These are phyloP conservation scores for Pagetopsis macropterus DNA, from an alignment of 2,797 vertebrate species.

Conservation along the genomic window DNA sequence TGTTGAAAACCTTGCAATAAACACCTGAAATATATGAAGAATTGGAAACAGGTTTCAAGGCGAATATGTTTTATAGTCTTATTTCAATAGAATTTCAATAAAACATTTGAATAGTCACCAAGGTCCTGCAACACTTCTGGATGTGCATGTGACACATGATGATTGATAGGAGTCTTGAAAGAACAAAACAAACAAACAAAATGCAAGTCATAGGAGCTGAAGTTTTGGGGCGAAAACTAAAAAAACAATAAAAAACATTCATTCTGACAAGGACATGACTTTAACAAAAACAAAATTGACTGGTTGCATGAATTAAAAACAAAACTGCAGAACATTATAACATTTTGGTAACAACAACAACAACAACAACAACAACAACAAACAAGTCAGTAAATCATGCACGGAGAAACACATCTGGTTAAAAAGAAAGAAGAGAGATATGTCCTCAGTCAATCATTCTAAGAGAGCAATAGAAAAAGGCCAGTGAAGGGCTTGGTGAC, in stretches of 20 bases:
- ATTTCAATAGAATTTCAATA: too few relatives aligned
- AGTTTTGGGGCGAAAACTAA: background rate
- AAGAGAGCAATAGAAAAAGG: background rate
- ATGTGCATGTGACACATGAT: background rate
- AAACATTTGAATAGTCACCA: background rate
- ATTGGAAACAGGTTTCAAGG: background rate
- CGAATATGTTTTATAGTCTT: background rate
- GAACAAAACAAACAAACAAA: background rate
- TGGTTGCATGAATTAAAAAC: background rate
- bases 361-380: constrained; percentile 3
- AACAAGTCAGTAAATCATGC: constrained; percentile 11
- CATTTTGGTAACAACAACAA: constrained; percentile 1
- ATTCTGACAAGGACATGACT: background rate
- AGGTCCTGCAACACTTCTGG: background rate
- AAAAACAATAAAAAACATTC: background rate
- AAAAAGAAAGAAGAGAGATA: background rate
- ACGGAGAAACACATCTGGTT: background rate
- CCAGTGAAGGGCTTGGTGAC: too few relatives aligned
- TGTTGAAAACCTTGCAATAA: background rate
- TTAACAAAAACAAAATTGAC: background rate
- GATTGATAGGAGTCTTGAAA: background rate
- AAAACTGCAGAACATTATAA: background rate
- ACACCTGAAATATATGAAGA: background rate
- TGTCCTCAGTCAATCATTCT: background rate
- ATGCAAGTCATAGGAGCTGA: background rate